These are phyloP conservation scores for Semicossyphus pulcher DNA, from an alignment of 2,113 vertebrate genomes.

Conservation along the genomic window DNA sequence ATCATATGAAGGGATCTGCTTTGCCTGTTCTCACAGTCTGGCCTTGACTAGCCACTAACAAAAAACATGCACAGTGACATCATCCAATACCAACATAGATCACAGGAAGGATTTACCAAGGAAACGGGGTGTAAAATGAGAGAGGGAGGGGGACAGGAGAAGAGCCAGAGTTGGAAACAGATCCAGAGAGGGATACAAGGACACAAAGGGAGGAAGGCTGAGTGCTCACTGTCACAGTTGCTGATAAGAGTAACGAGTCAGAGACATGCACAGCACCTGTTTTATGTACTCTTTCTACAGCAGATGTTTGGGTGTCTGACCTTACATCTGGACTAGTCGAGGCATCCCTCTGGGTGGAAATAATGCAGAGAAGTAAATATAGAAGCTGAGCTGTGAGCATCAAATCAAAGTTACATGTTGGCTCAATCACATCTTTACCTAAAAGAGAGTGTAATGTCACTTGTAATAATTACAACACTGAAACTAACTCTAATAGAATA, in stretches of 20 bases:
- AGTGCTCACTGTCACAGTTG: not conserved
- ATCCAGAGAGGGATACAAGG: not conserved
- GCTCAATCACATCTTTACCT: too few relatives aligned
- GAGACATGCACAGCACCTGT: constrained; percentile 28
- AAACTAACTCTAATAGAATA: too few relatives aligned
- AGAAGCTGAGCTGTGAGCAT: not conserved
- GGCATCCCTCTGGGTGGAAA: not conserved
- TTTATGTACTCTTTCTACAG: constrained; percentile 20
- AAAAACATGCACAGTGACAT: constrained; percentile 60
- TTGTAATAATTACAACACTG: too few relatives aligned
- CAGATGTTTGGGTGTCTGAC: constrained; percentile 46
- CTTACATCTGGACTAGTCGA: constrained; percentile 1
- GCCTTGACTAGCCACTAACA: constrained; percentile 42
- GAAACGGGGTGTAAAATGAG: constrained; percentile 1
- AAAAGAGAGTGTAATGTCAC: too few relatives aligned
- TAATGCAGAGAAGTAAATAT: not conserved
- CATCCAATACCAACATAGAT: constrained; percentile 33
- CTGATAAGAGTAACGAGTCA: constrained; percentile 30
- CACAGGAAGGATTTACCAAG: constrained; percentile 34
- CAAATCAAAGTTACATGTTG: not conserved
- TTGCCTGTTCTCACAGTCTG: not conserved
- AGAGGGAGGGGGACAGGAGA: not conserved
- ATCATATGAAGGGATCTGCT: not conserved
- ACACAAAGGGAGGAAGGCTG: constrained; percentile 16
- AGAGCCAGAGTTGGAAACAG: constrained; percentile 2